These are phyloP conservation scores for Ormyrus labotus DNA, from an alignment of 2,888 invertebrate genomes.

Conservation along the genomic window DNA sequence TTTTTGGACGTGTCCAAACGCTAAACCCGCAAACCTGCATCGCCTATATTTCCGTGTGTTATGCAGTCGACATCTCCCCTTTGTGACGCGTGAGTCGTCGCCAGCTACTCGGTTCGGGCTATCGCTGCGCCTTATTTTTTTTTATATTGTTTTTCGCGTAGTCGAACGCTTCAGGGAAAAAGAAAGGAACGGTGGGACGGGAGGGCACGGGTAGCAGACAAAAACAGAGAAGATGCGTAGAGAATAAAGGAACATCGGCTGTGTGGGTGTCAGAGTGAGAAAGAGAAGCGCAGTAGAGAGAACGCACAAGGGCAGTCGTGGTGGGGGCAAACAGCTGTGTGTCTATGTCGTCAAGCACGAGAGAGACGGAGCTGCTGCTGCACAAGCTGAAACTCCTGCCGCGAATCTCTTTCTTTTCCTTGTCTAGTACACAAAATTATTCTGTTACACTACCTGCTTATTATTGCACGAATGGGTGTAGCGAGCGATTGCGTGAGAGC, in stretches of 20 bases:
- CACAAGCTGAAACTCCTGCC: not conserved
- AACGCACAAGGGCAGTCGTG: conserved; percentile 37
- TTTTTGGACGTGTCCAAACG: too few relatives aligned
- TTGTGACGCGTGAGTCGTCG: too few relatives aligned
- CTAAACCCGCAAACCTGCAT: too few relatives aligned
- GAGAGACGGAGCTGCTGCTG: not conserved
- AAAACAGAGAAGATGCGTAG: not conserved
- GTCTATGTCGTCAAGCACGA: conserved; percentile 23
- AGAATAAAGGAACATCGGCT: not conserved
- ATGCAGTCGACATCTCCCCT: too few relatives aligned
- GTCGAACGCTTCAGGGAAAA: not conserved
- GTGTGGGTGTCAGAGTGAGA: not conserved
- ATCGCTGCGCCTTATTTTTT: not conserved
- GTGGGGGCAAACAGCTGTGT: conserved; percentile 53
- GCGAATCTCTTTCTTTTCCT: not conserved
- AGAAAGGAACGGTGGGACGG: conserved; percentile 2
- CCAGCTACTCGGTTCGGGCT: too few relatives aligned
- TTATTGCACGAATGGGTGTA: not conserved
- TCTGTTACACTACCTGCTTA: not conserved
- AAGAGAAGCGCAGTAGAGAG: not conserved
- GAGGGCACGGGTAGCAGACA: not conserved
- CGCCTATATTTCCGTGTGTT: too few relatives aligned
- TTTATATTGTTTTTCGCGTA: not conserved
- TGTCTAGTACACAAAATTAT: not conserved
- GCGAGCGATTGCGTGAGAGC: conserved; percentile 28